phyloP scores from a whole-genome alignment of 2,113 vertebrate species.

The Indicator indicator region DNA sequence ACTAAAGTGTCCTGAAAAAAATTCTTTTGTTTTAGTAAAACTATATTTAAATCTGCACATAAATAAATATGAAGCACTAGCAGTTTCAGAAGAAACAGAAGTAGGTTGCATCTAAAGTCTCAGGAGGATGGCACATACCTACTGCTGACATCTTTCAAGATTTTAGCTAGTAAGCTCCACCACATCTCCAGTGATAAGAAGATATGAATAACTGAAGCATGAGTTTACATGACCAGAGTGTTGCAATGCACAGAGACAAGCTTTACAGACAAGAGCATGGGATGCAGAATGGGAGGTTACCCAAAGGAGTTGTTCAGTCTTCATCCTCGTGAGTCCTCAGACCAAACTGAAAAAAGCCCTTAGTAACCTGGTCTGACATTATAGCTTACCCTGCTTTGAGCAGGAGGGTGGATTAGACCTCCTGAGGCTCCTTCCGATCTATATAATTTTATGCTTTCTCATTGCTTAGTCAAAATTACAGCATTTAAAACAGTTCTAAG shows the following conservation, averaged over 20 bases:
- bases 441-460: background rate
- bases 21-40: background rate
- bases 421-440: background rate
- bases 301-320: background rate
- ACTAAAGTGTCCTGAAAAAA: background rate
- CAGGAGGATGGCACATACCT: background rate
- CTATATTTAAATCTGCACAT: background rate
- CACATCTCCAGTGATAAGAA: fast-evolving
- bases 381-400: background rate
- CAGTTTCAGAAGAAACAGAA: background rate
- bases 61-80: background rate
- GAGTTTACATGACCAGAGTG: background rate
- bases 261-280: background rate
- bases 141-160: background rate
- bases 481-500: background rate
- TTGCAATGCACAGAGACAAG: background rate
- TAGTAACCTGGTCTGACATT: background rate
- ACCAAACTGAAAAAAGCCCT: background rate
- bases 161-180: background rate
- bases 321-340: background rate
- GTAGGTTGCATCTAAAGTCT: background rate
- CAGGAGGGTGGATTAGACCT: background rate
- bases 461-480: background rate
- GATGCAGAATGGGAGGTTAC: background rate
- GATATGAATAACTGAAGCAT: background rate